Percentiles rank a stretch among this genome's conserved stretches.
Evolutionary conservation across 1,140 invertebrate species (phyloP).

Genomic region (Trichonephila clavipes): DNA sequence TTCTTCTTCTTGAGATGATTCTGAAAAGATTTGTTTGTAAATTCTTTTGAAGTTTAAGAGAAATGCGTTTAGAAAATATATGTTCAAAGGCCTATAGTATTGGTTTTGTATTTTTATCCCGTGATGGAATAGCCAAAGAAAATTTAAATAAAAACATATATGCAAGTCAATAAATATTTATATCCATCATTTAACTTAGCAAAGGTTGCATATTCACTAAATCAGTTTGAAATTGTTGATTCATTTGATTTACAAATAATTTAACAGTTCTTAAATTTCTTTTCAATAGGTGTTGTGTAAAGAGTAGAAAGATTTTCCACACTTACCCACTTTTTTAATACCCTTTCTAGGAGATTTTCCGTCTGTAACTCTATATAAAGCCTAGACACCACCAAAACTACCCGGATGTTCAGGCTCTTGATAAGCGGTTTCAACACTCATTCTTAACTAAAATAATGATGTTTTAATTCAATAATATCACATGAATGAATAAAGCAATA

Average conservation of each 20-base stretch:
- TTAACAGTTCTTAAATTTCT: conserved; percentile 10
- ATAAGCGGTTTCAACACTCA: background rate
- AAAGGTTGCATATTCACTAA: background rate
- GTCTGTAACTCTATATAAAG: background rate
- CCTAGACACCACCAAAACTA: background rate
- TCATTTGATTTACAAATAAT: background rate
- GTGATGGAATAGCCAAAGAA: background rate
- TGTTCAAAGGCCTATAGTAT: background rate
- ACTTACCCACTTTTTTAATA: background rate
- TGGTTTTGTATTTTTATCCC: background rate
- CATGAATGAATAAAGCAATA: background rate
- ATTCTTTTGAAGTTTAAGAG: background rate
- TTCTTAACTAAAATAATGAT: background rate
- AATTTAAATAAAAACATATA: conserved; percentile 15
- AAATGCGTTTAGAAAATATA: background rate
- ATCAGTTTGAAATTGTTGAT: conserved; percentile 1
- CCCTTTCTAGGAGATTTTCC: background rate
- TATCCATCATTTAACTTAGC: background rate
- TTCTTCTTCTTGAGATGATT: background rate
- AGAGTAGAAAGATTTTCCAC: too few species aligned
- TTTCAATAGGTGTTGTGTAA: background rate
- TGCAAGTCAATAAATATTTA: conserved; percentile 1
- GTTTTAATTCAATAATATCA: background rate
- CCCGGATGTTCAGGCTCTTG: background rate
- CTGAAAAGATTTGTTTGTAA: background rate